Conservation (phyloP, 2,113 vertebrate species). For the Perca fluviatilis region DNA sequence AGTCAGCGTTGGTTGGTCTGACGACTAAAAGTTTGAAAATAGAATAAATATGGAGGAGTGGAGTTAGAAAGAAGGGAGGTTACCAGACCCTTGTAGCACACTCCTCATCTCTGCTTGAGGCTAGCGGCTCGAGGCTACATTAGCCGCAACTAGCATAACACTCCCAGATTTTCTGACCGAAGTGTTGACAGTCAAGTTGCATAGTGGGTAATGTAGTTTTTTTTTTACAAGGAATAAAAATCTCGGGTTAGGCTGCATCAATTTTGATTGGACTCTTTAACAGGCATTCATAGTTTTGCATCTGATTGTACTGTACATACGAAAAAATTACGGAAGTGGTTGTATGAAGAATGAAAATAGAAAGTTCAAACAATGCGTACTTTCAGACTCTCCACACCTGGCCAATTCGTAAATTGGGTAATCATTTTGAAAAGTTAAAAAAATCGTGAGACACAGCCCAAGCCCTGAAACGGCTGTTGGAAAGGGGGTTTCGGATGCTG, state of each 20-base stretch:
- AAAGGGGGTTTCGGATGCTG: too few relatives aligned
- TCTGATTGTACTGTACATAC: too few relatives aligned
- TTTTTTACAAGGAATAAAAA: background rate
- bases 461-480: too few relatives aligned
- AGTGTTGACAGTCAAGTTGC: background rate
- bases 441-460: too few relatives aligned
- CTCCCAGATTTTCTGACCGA: background rate
- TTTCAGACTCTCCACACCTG: too few relatives aligned
- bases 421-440: too few relatives aligned
- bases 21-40: background rate
- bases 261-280: background rate
- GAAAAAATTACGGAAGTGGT: too few relatives aligned
- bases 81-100: background rate
- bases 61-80: background rate
- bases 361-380: too few relatives aligned
- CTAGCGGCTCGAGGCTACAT: background rate
- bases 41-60: background rate
- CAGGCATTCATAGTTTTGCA: too few relatives aligned
- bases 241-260: background rate
- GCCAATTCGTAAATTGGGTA: too few relatives aligned
- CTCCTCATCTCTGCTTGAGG: background rate
- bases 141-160: background rate
- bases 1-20: background rate
- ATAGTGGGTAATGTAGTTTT: background rate
- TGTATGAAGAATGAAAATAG: too few relatives aligned